phyloP scores from a whole-genome alignment of 2,888 invertebrate species.

The Lordiphosa andalusiaca region DNA sequence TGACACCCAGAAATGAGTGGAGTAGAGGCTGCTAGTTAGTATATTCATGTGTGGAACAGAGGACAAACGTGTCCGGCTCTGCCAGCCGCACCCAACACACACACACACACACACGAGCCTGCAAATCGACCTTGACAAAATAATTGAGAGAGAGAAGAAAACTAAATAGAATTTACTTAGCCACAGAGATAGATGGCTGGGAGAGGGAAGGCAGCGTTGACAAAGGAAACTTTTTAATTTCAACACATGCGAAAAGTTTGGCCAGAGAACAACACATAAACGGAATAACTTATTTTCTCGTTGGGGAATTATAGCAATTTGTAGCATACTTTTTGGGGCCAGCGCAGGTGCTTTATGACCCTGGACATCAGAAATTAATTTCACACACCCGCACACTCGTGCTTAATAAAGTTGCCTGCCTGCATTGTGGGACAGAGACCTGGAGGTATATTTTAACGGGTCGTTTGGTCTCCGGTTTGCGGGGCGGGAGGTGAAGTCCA shows the following conservation, averaged over 20 bases:
- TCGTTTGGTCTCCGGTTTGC: constrained; percentile 5
- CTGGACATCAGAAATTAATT: constrained; percentile 51
- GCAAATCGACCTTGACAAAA: constrained; percentile 59
- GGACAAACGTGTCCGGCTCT: constrained; percentile 1
- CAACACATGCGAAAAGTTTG: constrained; percentile 58
- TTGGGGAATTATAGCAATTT: constrained; percentile 63
- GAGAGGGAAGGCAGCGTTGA: constrained; percentile 14
- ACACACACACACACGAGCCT: constrained; percentile 5
- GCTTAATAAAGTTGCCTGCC: constrained; percentile 11
- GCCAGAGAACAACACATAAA: constrained; percentile 34
- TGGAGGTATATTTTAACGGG: constrained; percentile 13
- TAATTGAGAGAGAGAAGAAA: constrained; percentile 54
- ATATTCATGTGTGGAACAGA: constrained; percentile 8
- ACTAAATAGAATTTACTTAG: constrained; percentile 45
- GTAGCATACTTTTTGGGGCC: constrained; percentile 53
- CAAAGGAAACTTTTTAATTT: constrained; percentile 64
- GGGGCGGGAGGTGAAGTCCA: not conserved
- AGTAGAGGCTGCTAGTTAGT: constrained; percentile 5
- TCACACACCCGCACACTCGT: constrained; percentile 18
- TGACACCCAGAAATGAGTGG: constrained; percentile 29
- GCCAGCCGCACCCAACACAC: constrained; percentile 4
- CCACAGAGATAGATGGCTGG: constrained; percentile 18
- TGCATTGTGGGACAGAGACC: constrained; percentile 3
- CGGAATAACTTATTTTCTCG: constrained; percentile 59
- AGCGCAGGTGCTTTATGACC: constrained; percentile 30